These are phyloP conservation scores for Cuculus canorus DNA, from an alignment of 2,797 vertebrate species.

Conservation along the genomic window DNA sequence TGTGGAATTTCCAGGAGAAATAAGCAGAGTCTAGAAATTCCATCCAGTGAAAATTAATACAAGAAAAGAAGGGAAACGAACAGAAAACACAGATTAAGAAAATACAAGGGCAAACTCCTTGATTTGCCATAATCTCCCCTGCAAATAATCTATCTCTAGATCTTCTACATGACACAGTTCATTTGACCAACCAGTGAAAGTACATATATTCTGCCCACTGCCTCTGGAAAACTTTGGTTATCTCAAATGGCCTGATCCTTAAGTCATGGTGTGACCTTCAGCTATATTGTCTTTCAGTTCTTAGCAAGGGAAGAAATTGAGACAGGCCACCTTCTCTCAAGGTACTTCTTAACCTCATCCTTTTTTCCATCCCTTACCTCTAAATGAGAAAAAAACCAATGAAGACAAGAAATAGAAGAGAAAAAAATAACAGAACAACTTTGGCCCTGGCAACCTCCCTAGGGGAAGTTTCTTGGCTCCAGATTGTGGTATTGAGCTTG, in stretches of 20 bases:
- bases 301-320: neutral
- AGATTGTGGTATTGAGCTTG: neutral
- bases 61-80: neutral
- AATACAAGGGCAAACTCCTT: neutral
- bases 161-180: neutral
- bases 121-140: neutral
- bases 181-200: neutral
- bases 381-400: neutral
- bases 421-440: neutral
- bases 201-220: neutral
- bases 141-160: neutral
- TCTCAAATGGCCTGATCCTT: neutral
- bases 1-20: neutral
- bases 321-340: neutral
- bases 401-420: neutral
- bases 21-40: neutral
- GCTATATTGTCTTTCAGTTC: neutral
- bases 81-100: neutral
- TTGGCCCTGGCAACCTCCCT: accelerated
- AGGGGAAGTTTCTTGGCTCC: neutral
- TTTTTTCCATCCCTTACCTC: neutral
- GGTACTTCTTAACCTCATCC: neutral
- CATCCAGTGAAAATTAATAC: neutral
- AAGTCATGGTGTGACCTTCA: neutral
- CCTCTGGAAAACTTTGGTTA: neutral